A percentile compares a stretch with the other conserved stretches of the same genome.
Evolutionary conservation across 2,797 vertebrate genomes (phyloP).

Genomic region (Microcaecilia unicolor): DNA sequence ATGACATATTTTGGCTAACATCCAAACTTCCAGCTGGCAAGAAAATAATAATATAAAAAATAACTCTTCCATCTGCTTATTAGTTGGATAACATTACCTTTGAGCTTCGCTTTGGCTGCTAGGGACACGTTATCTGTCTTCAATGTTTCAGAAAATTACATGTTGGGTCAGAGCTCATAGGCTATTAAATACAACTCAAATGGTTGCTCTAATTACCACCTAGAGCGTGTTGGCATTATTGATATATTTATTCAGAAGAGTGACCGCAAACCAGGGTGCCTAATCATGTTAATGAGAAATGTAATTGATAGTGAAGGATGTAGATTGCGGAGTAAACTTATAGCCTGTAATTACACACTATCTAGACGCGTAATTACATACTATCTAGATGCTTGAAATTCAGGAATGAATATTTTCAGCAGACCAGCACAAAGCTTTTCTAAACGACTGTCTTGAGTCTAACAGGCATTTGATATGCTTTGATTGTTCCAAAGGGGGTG

Average conservation of each 20-base stretch:
- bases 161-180: conserved; percentile 39
- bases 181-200: conserved; percentile 24
- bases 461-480: no score
- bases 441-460: no score
- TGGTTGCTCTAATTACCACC: conserved; percentile 30
- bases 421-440: no score
- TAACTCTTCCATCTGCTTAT: conserved; percentile 46
- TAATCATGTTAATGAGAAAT: conserved; percentile 35
- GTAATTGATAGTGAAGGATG: conserved; percentile 40
- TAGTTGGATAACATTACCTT: conserved; percentile 49
- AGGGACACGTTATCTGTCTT: conserved; percentile 46
- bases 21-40: conserved; percentile 39
- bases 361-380: conserved; percentile 37
- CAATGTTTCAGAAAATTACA: conserved; percentile 53
- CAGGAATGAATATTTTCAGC: no score
- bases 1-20: conserved; percentile 29
- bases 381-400: conserved; percentile 32
- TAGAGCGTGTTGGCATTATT: conserved; percentile 18
- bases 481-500: no score
- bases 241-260: conserved; percentile 13
- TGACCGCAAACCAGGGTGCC: conserved; percentile 4
- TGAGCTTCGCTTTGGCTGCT: conserved; percentile 45
- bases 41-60: no score
- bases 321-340: conserved; percentile 29
- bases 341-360: conserved; percentile 44